A percentile compares a stretch with the other conserved stretches of the same genome.
Conservation (phyloP, 2,797 vertebrate species). For the Capromys pilorides region DNA sequence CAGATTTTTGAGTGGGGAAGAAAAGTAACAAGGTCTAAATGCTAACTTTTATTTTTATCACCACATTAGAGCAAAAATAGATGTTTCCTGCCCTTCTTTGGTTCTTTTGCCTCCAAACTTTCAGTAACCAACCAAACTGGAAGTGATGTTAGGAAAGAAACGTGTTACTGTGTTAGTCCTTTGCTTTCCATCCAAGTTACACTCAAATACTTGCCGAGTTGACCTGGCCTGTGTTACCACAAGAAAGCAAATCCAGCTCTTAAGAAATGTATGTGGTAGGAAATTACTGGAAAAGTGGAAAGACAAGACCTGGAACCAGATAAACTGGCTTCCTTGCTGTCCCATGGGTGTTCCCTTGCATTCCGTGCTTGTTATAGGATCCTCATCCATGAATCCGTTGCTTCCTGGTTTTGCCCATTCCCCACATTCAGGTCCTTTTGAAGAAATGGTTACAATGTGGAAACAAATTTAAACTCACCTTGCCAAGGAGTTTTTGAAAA, state of each 20-base stretch:
- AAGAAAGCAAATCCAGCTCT: neutral
- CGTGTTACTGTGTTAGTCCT: neutral
- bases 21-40: neutral
- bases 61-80: neutral
- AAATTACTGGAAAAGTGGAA: slow-evolving; percentile 7
- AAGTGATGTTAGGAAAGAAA: neutral
- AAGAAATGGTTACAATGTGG: neutral
- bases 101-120: neutral
- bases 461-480: neutral
- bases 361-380: neutral
- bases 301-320: neutral
- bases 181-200: neutral
- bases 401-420: neutral
- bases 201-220: neutral
- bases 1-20: neutral
- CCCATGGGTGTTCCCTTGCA: neutral
- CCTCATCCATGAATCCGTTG: neutral
- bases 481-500: neutral
- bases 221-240: neutral
- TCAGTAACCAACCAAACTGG: slow-evolving; percentile 2
- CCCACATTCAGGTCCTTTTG: neutral
- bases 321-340: neutral
- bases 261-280: neutral
- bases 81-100: neutral
- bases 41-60: slow-evolving; percentile 1